Conservation (phyloP, 64 coral and sea anemone genomes). For the Stichodactyla mertensii region DNA sequence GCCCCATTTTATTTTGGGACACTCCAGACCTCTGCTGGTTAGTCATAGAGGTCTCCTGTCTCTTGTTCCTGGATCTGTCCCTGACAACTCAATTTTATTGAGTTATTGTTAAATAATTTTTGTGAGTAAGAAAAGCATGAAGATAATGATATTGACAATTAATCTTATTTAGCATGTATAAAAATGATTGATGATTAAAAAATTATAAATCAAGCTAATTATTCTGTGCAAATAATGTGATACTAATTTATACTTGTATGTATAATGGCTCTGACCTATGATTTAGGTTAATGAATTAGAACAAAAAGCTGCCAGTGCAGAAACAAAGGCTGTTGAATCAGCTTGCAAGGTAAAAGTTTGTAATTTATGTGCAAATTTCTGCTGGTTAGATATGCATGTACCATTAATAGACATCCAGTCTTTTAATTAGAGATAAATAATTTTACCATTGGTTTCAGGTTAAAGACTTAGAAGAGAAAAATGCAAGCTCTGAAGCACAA, state of each 20-base stretch:
- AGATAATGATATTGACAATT: not conserved
- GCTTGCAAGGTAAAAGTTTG: conserved; percentile 11
- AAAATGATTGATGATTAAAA: not conserved
- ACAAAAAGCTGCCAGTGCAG: conserved; percentile 11
- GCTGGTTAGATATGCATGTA: not conserved
- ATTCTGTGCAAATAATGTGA: not conserved
- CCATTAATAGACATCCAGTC: not conserved
- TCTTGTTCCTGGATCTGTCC: too few relatives aligned
- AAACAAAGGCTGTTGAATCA: not conserved
- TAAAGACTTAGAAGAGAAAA: conserved; percentile 44
- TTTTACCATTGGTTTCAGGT: not conserved
- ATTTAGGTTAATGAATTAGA: conserved; percentile 20
- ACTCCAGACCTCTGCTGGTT: too few relatives aligned
- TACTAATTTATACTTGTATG: not conserved
- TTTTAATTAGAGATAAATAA: not conserved
- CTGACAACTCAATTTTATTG: too few relatives aligned
- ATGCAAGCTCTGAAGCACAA: conserved; percentile 9
- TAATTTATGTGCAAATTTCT: not conserved
- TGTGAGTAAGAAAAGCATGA: not conserved
- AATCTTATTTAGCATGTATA: not conserved
- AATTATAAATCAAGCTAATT: not conserved
- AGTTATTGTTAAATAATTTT: not conserved
- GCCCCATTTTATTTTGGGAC: too few relatives aligned
- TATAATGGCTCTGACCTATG: not conserved
- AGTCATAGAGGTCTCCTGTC: too few relatives aligned